Percentiles rank a stretch among this genome's conserved stretches.
Conservation (phyloP, 1,140 invertebrate species). For the Zaprionus kolodkinae region DNA sequence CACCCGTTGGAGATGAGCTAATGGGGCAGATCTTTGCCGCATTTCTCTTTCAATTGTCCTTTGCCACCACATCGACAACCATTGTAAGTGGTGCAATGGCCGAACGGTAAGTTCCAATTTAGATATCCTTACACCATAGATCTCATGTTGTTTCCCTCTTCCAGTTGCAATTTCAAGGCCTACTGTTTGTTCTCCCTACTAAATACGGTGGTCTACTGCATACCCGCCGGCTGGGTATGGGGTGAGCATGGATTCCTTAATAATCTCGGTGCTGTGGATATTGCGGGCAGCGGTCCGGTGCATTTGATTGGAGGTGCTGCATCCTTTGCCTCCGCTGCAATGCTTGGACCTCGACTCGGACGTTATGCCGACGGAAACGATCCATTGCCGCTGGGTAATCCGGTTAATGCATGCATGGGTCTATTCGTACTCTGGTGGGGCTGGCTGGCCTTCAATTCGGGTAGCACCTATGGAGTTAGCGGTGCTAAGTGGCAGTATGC, state of each 20-base stretch:
- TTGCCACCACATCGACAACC: slow-evolving; percentile 95
- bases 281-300: slow-evolving; percentile 95
- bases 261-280: slow-evolving; percentile 92
- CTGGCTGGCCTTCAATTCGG: slow-evolving; percentile 97
- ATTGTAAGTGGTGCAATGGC: slow-evolving; percentile 96
- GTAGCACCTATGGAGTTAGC: slow-evolving; percentile 92
- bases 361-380: slow-evolving; percentile 91
- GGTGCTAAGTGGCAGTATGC: slow-evolving; percentile 90
- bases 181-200: slow-evolving; percentile 95
- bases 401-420: slow-evolving; percentile 95
- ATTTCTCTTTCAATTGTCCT: slow-evolving; percentile 94
- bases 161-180: slow-evolving; percentile 91
- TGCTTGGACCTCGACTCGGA: slow-evolving; percentile 95
- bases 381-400: slow-evolving; percentile 92
- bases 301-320: slow-evolving; percentile 91
- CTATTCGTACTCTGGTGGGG: slow-evolving; percentile 97
- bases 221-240: slow-evolving; percentile 92
- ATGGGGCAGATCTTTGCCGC: slow-evolving; percentile 92
- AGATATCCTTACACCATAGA: not conserved
- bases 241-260: slow-evolving; percentile 93
- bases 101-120: slow-evolving; percentile 87
- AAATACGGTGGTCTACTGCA: slow-evolving; percentile 95
- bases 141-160: not conserved
- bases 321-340: slow-evolving; percentile 94
- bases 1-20: slow-evolving; percentile 87